A percentile compares a stretch with the other conserved stretches of the same genome.
phyloP scores from a whole-genome alignment of 1,140 invertebrate species.

The Uloborus diversus region DNA sequence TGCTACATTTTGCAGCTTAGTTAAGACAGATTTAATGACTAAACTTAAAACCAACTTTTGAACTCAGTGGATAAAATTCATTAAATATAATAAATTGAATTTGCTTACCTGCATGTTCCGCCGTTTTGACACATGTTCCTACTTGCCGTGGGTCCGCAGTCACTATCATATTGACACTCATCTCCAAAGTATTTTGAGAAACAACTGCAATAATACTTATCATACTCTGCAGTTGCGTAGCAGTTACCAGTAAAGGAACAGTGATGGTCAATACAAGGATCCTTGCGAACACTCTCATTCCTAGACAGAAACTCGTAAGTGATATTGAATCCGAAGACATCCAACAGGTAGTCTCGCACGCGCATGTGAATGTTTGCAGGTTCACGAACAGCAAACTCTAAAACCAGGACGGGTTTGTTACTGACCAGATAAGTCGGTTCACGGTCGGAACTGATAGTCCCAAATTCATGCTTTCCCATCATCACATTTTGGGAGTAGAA shows the following conservation, averaged over 20 bases:
- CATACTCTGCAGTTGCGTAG: conserved; percentile 74
- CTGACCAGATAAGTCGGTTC: conserved; percentile 68
- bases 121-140: conserved; percentile 65
- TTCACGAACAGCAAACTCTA: conserved; percentile 77
- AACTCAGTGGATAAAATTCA: too few species aligned
- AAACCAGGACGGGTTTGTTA: conserved; percentile 77
- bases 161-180: conserved; percentile 65
- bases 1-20: too few species aligned
- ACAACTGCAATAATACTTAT: conserved; percentile 67
- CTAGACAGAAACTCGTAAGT: conserved; percentile 80
- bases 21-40: too few species aligned
- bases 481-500: conserved; percentile 58
- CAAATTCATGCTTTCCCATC: conserved; percentile 60
- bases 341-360: conserved; percentile 79
- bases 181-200: conserved; percentile 64
- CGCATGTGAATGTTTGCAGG: conserved; percentile 84
- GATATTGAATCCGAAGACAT: conserved; percentile 91
- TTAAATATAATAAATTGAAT: too few species aligned
- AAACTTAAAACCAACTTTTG: too few species aligned
- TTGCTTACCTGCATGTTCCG: conserved; percentile 65
- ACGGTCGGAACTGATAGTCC: conserved; percentile 64
- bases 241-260: conserved; percentile 88
- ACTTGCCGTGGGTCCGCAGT: conserved; percentile 63
- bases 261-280: conserved; percentile 70
- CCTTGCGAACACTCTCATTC: conserved; percentile 58